Evolutionary conservation across 1,140 invertebrate genomes (phyloP).

Genomic region (Microplitis demolitor): DNA sequence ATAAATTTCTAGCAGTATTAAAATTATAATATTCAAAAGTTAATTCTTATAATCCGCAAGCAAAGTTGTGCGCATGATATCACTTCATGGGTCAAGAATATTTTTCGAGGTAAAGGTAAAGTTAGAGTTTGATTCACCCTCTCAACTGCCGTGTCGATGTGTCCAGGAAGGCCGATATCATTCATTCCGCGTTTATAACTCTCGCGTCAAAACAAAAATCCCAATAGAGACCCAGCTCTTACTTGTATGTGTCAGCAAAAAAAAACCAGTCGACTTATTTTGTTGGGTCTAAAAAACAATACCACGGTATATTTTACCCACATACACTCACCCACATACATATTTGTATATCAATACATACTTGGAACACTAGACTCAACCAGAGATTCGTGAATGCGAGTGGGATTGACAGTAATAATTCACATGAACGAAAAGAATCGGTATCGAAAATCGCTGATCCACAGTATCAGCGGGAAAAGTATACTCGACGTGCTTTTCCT

Average conservation of each 20-base stretch:
- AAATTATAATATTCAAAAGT: background rate
- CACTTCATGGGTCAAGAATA: constrained; percentile 40
- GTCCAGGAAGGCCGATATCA: constrained; percentile 46
- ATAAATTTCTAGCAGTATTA: background rate
- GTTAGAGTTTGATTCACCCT: background rate
- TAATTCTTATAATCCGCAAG: background rate
- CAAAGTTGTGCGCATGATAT: constrained; percentile 40
- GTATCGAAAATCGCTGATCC: constrained; percentile 35
- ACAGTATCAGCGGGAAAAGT: constrained; percentile 27
- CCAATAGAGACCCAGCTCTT: constrained; percentile 25
- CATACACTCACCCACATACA: too few species aligned
- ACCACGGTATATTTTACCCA: too few species aligned
- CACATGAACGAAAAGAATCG: constrained; percentile 20
- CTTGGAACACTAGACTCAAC: too few species aligned
- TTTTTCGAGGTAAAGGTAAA: constrained; percentile 44
- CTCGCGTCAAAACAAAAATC: constrained; percentile 47
- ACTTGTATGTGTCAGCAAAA: background rate
- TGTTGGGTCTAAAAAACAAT: too few species aligned
- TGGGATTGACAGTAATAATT: constrained; percentile 21
- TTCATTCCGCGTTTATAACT: constrained; percentile 42
- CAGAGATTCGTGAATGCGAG: background rate
- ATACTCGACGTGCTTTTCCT: constrained; percentile 17
- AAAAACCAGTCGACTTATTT: too few species aligned
- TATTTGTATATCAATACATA: too few species aligned
- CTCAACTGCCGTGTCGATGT: constrained; percentile 27